Evolutionary conservation across 2,888 invertebrate species (phyloP), one percentile per base, ranked within the genome.

Genomic region (Sthenelais limicola): DNA sequence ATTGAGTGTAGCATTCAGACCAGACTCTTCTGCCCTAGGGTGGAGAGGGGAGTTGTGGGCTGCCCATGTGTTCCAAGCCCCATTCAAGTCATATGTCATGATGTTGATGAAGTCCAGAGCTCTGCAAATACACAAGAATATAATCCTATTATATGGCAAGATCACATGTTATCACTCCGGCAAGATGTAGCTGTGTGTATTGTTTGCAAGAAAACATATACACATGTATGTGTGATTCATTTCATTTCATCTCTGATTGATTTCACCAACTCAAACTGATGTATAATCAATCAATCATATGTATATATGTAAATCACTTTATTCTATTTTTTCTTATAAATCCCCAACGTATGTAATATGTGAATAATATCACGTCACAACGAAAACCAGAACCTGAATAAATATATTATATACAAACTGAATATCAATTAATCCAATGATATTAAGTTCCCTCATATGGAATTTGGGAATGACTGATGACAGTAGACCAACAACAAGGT

Each of bases 61-160:
- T 7, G 75, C 67, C 52, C 67, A 71, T 15, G 67, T 47, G 24
- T 75, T 62, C 75, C 75, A 75, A 15, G 71, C 69, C 15, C 75
- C 75, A 24, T 75, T 71, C 49, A 75, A 47, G 58, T 75, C 75
- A 51, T 75, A 75, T 18, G 75, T 33, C 75, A 75, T 75, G 21
- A 75, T 30, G 52, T 68, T 75, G 21, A 75, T 43, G 68, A 71
- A 52, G 32, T 75, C 75, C 15, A 75, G 56, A 48, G 52, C 33
- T 24, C 73, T 75, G 70, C 21, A 52, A 67, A 38, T 33, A 43
- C 9, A 9, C 9, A 43, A 9, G 43, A 18, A 43, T 9, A 43
- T 43, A 43, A 18, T 43, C 18, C 18, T 43, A 9, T 18, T 43
- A n/a, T n/a, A n/a, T n/a, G n/a, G n/a, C 43, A 43, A 43, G 18